phyloP scores from a whole-genome alignment of 2,888 invertebrate species.

The Stenodera caucasica region DNA sequence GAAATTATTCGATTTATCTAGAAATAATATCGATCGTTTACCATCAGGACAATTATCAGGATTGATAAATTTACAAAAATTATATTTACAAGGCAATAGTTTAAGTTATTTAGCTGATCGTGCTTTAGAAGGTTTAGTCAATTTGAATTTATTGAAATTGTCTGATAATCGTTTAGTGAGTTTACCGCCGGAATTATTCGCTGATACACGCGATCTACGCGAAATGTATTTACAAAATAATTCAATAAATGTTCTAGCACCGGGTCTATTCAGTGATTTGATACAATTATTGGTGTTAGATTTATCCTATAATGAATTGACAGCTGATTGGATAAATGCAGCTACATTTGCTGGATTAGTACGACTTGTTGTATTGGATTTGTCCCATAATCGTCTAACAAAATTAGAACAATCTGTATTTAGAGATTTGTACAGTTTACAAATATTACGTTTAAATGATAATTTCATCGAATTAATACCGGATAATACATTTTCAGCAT shows the following conservation, averaged over 20 bases:
- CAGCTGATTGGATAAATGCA: conserved; percentile 80
- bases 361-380: conserved; percentile 74
- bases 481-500: conserved; percentile 76
- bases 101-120: conserved; percentile 75
- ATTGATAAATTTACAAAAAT: conserved; percentile 69
- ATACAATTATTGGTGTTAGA: conserved; percentile 75
- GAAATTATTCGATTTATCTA: conserved; percentile 71
- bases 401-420: conserved; percentile 77
- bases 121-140: conserved; percentile 73
- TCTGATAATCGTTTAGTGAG: conserved; percentile 80
- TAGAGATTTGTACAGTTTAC: conserved; percentile 75
- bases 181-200: conserved; percentile 79
- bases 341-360: conserved; percentile 78
- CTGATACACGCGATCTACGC: conserved; percentile 74
- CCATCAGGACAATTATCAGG: conserved; percentile 73
- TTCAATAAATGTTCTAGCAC: conserved; percentile 77
- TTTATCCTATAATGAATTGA: conserved; percentile 76
- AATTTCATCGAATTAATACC: conserved; percentile 76
- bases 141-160: conserved; percentile 73
- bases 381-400: conserved; percentile 74
- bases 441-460: conserved; percentile 78
- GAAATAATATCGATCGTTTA: conserved; percentile 76
- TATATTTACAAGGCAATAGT: conserved; percentile 77
- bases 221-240: conserved; percentile 83
- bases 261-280: conserved; percentile 76